These are phyloP conservation scores for Nothura maculosa DNA, from an alignment of 2,797 vertebrate genomes.

Conservation along the genomic window DNA sequence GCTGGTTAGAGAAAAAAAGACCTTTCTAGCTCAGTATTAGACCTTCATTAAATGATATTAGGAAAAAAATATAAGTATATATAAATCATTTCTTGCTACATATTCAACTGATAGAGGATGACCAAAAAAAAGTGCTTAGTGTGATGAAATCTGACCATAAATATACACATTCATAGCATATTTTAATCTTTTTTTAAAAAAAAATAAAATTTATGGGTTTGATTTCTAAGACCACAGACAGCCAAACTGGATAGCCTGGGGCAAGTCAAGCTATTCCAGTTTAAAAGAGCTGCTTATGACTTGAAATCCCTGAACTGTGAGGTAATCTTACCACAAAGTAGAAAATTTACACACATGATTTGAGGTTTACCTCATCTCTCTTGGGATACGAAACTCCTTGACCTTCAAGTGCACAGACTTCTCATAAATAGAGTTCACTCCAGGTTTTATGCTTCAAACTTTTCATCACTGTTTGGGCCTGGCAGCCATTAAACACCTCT, in stretches of 20 bases:
- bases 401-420: background rate
- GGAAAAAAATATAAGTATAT: background rate
- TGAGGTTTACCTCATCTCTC: slow-evolving; percentile 28
- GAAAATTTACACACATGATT: slow-evolving; percentile 65
- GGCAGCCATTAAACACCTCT: background rate
- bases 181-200: background rate
- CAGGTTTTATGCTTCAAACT: background rate
- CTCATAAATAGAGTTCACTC: background rate
- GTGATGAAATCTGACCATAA: background rate
- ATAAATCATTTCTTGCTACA: background rate
- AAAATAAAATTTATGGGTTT: background rate
- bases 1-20: background rate
- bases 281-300: background rate
- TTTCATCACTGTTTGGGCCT: background rate
- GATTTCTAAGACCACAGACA: background rate
- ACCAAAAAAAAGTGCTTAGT: background rate
- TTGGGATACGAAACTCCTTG: slow-evolving; percentile 11
- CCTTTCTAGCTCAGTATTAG: background rate
- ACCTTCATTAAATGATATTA: background rate
- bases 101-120: background rate
- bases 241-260: background rate
- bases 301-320: slow-evolving; percentile 53
- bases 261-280: background rate
- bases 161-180: background rate
- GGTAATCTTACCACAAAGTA: slow-evolving; percentile 5